phyloP scores from a whole-genome alignment of 2,113 vertebrate species.

The Brachionichthys hirsutus region DNA sequence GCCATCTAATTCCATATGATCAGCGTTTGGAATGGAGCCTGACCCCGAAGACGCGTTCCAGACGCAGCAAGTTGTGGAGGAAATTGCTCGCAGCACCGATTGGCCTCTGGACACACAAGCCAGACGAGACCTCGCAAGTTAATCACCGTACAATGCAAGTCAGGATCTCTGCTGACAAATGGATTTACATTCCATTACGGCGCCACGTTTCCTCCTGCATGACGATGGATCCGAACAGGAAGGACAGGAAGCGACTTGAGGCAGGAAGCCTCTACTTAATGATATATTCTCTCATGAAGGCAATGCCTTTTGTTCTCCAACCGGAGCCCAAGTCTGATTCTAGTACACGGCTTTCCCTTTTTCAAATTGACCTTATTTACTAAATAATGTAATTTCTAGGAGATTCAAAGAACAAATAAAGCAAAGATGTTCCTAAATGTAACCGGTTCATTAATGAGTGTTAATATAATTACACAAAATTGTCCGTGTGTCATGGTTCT shows the following conservation, averaged over 20 bases:
- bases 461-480: too few species aligned
- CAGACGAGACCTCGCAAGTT: slow-evolving; percentile 55
- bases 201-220: background rate
- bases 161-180: slow-evolving; percentile 37
- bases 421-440: too few species aligned
- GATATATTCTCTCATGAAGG: too few species aligned
- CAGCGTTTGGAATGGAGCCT: slow-evolving; percentile 50
- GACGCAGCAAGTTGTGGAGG: slow-evolving; percentile 45
- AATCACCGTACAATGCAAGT: slow-evolving; percentile 54
- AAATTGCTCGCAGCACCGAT: slow-evolving; percentile 59
- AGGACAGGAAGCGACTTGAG: too few species aligned
- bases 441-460: too few species aligned
- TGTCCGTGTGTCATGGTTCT: too few species aligned
- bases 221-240: slow-evolving; percentile 12
- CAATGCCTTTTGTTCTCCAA: too few species aligned
- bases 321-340: too few species aligned
- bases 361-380: too few species aligned
- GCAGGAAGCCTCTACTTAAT: too few species aligned
- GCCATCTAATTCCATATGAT: slow-evolving; percentile 65
- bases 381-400: slow-evolving; percentile 11
- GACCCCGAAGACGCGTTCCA: slow-evolving; percentile 34
- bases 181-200: slow-evolving; percentile 20
- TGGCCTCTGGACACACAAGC: slow-evolving; percentile 48
- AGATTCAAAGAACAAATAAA: slow-evolving; percentile 2
- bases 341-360: too few species aligned